Percentiles rank a stretch among this genome's conserved stretches.
phyloP scores from a whole-genome alignment of 2,888 invertebrate species.

The Lutraria lutraria region DNA sequence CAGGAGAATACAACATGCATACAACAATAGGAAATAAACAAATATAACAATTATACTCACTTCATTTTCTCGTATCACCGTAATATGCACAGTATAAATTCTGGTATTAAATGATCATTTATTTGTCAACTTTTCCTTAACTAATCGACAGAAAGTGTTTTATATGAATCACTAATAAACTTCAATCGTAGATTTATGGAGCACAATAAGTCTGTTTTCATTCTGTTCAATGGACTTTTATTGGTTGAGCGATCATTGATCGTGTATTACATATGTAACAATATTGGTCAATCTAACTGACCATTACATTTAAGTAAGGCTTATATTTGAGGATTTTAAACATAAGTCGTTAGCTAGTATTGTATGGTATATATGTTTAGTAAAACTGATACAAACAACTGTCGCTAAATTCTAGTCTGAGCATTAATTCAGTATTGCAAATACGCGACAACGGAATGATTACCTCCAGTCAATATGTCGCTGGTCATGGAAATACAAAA shows the following conservation, averaged over 20 bases:
- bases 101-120: neutral
- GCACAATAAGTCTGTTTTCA: conserved; percentile 6
- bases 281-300: conserved; percentile 22
- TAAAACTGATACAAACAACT: neutral
- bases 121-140: neutral
- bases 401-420: neutral
- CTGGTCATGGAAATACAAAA: too few relatives aligned
- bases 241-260: conserved; percentile 15
- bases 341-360: neutral
- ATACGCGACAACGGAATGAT: too few relatives aligned
- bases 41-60: neutral
- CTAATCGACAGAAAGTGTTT: neutral
- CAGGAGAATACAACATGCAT: too few relatives aligned
- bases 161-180: neutral
- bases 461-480: too few relatives aligned
- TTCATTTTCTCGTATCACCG: neutral
- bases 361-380: neutral
- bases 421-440: neutral
- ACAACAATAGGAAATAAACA: too few relatives aligned
- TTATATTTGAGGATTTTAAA: neutral
- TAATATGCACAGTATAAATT: neutral
- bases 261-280: conserved; percentile 37
- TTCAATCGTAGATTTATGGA: neutral
- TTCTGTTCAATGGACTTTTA: conserved; percentile 5
- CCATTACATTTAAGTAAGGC: neutral